These are phyloP conservation scores for Callionymus lyra DNA, from an alignment of 2,113 vertebrate genomes.

Conservation along the genomic window DNA sequence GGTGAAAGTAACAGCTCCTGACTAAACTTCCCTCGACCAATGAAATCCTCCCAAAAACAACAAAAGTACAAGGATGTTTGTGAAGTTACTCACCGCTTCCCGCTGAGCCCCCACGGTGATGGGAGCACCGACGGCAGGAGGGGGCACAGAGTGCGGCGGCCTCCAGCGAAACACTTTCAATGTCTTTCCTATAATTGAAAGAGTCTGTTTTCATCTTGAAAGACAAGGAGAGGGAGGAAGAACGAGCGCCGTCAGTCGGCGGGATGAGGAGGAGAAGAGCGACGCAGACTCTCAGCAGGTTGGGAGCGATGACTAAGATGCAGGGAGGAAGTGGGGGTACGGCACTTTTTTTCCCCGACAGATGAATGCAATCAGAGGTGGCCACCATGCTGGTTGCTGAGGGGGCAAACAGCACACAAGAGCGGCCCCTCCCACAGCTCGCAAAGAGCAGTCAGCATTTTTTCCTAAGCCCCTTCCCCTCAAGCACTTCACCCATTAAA, in stretches of 20 bases:
- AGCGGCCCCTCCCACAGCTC: conserved; percentile 52
- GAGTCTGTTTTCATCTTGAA: conserved; percentile 55
- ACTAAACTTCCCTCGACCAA: too few species aligned
- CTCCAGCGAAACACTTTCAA: conserved; percentile 46
- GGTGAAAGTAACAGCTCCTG: too few species aligned
- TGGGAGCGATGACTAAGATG: conserved; percentile 5
- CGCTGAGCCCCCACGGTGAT: conserved; percentile 21
- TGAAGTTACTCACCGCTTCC: conserved; percentile 59
- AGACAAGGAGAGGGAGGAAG: conserved; percentile 7
- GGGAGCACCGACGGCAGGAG: conserved; percentile 33
- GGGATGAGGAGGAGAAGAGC: conserved; percentile 22
- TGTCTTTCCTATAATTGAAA: conserved; percentile 61
- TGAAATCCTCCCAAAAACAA: conserved; percentile 31
- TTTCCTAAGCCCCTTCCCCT: conserved; percentile 29
- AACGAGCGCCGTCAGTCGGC: conserved; percentile 9
- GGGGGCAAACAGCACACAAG: conserved; percentile 39
- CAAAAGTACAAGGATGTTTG: conserved; percentile 39
- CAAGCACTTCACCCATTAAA: conserved; percentile 18
- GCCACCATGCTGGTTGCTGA: conserved; percentile 51
- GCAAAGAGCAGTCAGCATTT: conserved; percentile 67
- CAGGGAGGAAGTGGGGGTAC: conserved; percentile 16
- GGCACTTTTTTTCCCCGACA: conserved; percentile 26
- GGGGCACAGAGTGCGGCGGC: conserved; percentile 35
- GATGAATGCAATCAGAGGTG: conserved; percentile 32
- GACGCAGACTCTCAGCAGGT: conserved; percentile 19